Evolutionary conservation across 2,888 invertebrate species (phyloP).

Genomic region (Nomada ferruginata): DNA sequence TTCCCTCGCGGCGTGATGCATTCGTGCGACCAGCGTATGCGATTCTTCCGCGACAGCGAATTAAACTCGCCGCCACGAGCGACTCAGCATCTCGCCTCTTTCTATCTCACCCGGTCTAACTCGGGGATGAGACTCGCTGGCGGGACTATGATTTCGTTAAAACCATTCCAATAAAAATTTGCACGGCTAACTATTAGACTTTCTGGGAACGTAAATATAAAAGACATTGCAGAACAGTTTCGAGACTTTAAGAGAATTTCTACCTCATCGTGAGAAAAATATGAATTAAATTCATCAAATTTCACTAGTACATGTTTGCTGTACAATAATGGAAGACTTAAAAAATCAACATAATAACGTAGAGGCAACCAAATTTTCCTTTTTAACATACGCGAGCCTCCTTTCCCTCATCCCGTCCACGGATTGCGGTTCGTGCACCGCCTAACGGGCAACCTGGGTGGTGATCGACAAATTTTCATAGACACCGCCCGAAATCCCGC

Average conservation of each 20-base stretch:
- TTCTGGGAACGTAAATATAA: too few species aligned
- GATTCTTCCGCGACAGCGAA: constrained; percentile 30
- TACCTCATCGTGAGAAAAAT: too few species aligned
- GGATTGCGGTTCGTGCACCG: neutral
- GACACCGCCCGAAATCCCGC: constrained; percentile 47
- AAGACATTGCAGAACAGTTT: too few species aligned
- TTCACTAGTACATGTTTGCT: too few species aligned
- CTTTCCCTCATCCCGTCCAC: neutral
- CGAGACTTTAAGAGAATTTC: too few species aligned
- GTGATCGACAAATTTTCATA: constrained; percentile 57
- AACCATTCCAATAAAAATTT: too few species aligned
- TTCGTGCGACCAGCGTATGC: constrained; percentile 28
- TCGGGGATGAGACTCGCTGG: too few species aligned
- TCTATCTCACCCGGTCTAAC: neutral
- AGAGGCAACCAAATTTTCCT: too few species aligned
- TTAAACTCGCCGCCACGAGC: constrained; percentile 10
- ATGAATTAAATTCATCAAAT: too few species aligned
- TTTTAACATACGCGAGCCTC: neutral
- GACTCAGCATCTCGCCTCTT: constrained; percentile 2
- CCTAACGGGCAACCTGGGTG: constrained; percentile 15
- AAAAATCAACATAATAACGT: too few species aligned
- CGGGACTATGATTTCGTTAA: neutral
- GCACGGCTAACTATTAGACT: too few species aligned
- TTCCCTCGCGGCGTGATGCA: constrained; percentile 30
- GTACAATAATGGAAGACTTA: too few species aligned